phyloP scores from a whole-genome alignment of 2,113 vertebrate genomes.

The Antechinus flavipes region DNA sequence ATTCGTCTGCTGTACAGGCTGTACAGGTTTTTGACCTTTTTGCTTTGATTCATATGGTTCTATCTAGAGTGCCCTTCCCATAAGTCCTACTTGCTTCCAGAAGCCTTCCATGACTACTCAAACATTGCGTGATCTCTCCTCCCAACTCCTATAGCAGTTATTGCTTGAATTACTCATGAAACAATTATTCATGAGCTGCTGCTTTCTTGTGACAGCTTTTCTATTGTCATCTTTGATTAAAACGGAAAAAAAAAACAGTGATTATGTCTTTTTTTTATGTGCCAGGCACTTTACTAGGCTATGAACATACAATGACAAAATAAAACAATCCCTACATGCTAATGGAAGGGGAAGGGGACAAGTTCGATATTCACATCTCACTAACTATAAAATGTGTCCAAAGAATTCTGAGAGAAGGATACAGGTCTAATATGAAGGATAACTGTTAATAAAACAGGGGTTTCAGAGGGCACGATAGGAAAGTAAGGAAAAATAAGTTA shows the following conservation, averaged over 20 bases:
- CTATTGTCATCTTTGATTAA: neutral
- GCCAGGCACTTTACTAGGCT: neutral
- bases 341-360: neutral
- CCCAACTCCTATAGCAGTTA: neutral
- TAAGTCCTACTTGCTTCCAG: neutral
- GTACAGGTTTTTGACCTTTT: neutral
- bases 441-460: neutral
- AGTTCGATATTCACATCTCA: neutral
- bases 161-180: neutral
- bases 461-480: neutral
- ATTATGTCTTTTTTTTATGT: neutral
- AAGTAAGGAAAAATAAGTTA: neutral
- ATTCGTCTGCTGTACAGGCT: neutral
- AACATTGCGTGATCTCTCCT: neutral
- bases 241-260: neutral
- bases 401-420: neutral
- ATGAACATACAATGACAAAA: neutral
- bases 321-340: neutral
- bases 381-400: neutral
- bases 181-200: neutral
- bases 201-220: neutral
- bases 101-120: neutral
- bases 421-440: neutral
- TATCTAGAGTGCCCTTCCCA: neutral
- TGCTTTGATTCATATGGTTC: neutral